Base-by-base conservation (phyloP, 2,797 vertebrate species). In the Coracias cyanogaster region DNA sequence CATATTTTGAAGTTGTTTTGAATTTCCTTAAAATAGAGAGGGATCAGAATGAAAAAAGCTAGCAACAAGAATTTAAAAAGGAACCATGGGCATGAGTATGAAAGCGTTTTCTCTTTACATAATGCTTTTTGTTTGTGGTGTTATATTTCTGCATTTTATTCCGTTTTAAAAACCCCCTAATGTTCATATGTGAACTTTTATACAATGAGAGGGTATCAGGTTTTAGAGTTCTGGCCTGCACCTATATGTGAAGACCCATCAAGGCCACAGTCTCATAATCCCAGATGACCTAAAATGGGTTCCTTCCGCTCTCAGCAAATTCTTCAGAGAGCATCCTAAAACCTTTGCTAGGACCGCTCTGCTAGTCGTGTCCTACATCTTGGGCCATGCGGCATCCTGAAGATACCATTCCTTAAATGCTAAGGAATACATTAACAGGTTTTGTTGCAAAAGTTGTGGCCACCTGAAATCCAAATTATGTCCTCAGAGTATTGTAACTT, bases 141-240 rank as follows among this genome's bases (percentile, higher is more conserved):
- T 1, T 58, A 2, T 28, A 22, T 51, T 77, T 54, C 31, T 61
- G 9, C 2, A 4, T n/a, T 83, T 43, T 43, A 64, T 54, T 67
- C 21, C 20, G 25, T 19, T 58, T 70, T 15, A 16, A 49, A 78
- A 49, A 73, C n/a, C 6, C 2, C 8, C 5, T 25, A 14, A n/a
- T 16, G 12, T 31, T 87, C 21, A 71, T 31, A 74, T 52, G 3
- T 52, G 54, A 81, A 67, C 6, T 65, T 82, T 26, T 58, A 22
- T 28, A 19, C 1, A 1, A 13, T 29, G 11, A 1, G 3, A 46
- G 21, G 3, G 2, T 0, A 0, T 8, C 45, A 72, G 5, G 3
- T 80, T 84, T 85, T 51, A 11, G 41, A 65, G 24, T 11, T 74
- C 10, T 48, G 48, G 22, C 5, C 45, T 45, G 3, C 7, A 9